phyloP scores from a whole-genome alignment of 2,797 vertebrate species.

The Mus caroli region DNA sequence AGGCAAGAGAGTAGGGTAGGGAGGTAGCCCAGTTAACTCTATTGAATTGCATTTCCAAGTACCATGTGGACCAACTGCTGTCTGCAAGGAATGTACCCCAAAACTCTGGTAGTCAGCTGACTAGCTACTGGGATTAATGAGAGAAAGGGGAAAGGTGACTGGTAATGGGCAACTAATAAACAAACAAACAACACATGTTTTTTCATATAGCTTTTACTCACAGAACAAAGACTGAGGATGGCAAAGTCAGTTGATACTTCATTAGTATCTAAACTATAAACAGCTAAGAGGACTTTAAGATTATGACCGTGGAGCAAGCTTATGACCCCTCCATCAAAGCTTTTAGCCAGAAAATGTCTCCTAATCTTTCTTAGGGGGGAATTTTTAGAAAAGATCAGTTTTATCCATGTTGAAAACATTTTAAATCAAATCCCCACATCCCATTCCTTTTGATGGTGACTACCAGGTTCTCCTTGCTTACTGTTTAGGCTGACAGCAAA shows the following conservation, averaged over 20 bases:
- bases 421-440: not conserved
- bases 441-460: not conserved
- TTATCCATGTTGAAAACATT: not conserved
- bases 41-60: not conserved
- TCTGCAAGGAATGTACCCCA: not conserved
- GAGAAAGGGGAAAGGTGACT: not conserved
- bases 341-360: not conserved
- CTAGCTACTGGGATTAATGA: not conserved
- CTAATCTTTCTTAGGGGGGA: not conserved
- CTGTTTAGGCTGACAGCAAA: too few species aligned
- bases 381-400: not conserved
- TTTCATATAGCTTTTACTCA: not conserved
- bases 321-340: not conserved
- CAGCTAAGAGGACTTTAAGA: not conserved
- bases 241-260: not conserved
- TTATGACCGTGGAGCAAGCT: not conserved
- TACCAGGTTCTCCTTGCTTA: not conserved
- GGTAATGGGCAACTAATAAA: not conserved
- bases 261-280: not conserved
- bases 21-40: not conserved
- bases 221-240: not conserved
- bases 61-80: not conserved
- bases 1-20: accelerated
- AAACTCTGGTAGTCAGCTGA: not conserved
- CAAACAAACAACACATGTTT: not conserved